These are phyloP conservation scores for Artemia sinica DNA, from an alignment of 2,888 invertebrate species.

Conservation along the genomic window DNA sequence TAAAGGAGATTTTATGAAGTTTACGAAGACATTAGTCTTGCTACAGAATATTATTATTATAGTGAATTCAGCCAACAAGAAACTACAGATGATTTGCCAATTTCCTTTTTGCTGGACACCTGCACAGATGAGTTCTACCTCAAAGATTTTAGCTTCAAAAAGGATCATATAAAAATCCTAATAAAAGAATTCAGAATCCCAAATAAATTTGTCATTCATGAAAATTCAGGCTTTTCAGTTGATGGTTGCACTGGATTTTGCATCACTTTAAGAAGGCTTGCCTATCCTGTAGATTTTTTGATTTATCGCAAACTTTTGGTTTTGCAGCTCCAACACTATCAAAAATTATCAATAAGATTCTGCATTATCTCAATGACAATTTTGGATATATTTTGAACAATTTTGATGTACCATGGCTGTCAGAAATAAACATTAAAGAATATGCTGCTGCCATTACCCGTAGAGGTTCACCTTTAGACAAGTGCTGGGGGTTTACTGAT, in stretches of 20 bases:
- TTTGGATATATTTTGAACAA: background rate
- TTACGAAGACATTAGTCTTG: constrained; percentile 8
- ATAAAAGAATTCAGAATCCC: background rate
- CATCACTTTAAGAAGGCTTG: constrained; percentile 2
- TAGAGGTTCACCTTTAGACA: background rate
- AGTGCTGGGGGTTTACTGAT: constrained; percentile 12
- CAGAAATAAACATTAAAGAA: background rate
- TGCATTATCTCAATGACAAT: background rate
- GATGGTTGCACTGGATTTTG: background rate
- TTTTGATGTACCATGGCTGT: constrained; percentile 7
- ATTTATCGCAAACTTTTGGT: background rate
- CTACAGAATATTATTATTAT: background rate
- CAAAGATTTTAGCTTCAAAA: background rate
- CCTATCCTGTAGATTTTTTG: constrained; percentile 9
- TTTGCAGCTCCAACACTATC: background rate
- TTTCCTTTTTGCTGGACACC: background rate
- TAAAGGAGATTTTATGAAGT: background rate
- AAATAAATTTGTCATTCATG: background rate
- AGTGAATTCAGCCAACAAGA: background rate
- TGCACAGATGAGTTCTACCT: background rate
- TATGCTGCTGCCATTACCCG: background rate
- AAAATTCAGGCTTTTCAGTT: background rate
- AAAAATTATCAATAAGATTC: background rate
- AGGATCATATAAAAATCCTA: background rate
- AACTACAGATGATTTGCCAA: background rate